These are phyloP conservation scores for Nymphalis polychloros DNA, from an alignment of 2,888 invertebrate genomes.

Conservation along the genomic window DNA sequence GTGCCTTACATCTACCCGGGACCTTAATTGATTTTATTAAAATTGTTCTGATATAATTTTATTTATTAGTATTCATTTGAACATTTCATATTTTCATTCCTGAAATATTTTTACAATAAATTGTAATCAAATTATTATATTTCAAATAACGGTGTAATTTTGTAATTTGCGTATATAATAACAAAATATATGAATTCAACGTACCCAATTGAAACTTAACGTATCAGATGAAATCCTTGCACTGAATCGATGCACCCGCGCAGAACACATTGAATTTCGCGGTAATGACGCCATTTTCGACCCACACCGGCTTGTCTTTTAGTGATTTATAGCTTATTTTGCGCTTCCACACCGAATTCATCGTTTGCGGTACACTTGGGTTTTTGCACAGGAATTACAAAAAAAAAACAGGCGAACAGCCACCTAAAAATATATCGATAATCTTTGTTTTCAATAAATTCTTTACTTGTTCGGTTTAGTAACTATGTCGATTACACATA, in stretches of 20 bases:
- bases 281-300: constrained; percentile 34
- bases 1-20: too few relatives aligned
- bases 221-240: constrained; percentile 19
- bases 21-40: too few relatives aligned
- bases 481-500: too few relatives aligned
- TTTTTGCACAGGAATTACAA: not conserved
- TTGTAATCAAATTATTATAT: too few relatives aligned
- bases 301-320: constrained; percentile 30
- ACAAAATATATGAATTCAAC: not conserved
- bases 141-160: too few relatives aligned
- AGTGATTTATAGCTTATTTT: constrained; percentile 36
- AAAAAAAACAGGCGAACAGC: not conserved
- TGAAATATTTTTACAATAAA: too few relatives aligned
- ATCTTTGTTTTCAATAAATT: too few relatives aligned
- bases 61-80: too few relatives aligned
- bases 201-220: constrained; percentile 20
- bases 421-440: not conserved
- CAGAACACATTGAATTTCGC: constrained; percentile 33
- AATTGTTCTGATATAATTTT: too few relatives aligned
- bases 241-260: constrained; percentile 28
- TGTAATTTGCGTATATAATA: too few relatives aligned
- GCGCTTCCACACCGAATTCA: constrained; percentile 14
- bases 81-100: too few relatives aligned
- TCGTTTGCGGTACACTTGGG: constrained; percentile 19
- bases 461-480: too few relatives aligned